Percentiles rank a stretch among this genome's conserved stretches.
These are phyloP conservation scores for Zaprionus davidi DNA, from an alignment of 1,140 invertebrate species.

Conservation along the genomic window DNA sequence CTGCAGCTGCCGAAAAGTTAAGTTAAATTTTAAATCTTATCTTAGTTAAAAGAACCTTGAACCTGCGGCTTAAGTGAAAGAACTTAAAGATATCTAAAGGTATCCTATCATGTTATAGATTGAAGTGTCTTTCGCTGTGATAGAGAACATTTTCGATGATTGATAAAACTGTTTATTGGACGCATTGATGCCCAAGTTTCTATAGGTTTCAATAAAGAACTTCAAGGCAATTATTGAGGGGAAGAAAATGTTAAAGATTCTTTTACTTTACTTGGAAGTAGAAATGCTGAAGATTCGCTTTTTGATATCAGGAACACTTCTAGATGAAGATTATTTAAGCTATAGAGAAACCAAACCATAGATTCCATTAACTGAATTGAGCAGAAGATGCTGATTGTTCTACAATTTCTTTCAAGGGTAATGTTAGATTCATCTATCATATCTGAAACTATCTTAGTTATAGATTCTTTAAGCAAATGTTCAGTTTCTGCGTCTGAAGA, in stretches of 20 bases:
- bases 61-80: not conserved
- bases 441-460: too few relatives aligned
- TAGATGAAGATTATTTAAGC: too few relatives aligned
- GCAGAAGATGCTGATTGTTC: too few relatives aligned
- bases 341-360: too few relatives aligned
- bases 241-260: not conserved
- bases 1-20: not conserved
- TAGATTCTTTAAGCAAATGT: too few relatives aligned
- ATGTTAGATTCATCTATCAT: too few relatives aligned
- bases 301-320: too few relatives aligned
- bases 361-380: too few relatives aligned
- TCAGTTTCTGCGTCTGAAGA: too few relatives aligned
- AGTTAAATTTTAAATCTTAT: not conserved
- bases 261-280: not conserved
- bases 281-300: too few relatives aligned
- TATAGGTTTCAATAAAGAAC: not conserved
- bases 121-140: not conserved
- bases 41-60: not conserved
- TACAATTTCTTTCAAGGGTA: too few relatives aligned
- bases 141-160: not conserved
- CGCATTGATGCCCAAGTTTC: not conserved
- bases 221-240: not conserved
- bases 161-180: too few relatives aligned
- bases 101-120: not conserved
- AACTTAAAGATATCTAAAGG: not conserved